Evolutionary conservation across 2,797 vertebrate species (phyloP).

Genomic region (Pseudochirops cupreus): DNA sequence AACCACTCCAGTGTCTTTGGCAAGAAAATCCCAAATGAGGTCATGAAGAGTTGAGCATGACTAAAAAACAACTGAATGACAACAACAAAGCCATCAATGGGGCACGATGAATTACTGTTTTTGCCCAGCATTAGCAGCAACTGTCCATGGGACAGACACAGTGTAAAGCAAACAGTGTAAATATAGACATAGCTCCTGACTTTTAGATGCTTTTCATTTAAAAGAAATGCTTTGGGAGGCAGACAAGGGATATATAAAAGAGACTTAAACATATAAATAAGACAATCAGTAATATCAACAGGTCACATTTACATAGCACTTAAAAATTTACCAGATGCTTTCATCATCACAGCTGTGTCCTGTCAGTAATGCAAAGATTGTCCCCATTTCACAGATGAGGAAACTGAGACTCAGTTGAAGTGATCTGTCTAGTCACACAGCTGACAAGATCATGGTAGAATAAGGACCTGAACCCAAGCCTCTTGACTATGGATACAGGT

Average conservation of each 20-base stretch:
- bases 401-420: not conserved
- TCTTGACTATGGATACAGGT: not conserved
- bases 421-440: not conserved
- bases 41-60: too few species aligned
- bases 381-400: not conserved
- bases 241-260: not conserved
- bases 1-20: not conserved
- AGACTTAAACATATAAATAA: not conserved
- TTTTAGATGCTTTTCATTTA: not conserved
- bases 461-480: not conserved
- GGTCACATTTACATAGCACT: not conserved
- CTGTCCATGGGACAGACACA: too few species aligned
- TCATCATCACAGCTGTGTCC: not conserved
- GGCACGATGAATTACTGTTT: not conserved
- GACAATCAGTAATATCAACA: not conserved
- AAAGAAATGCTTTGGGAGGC: not conserved
- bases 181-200: not conserved
- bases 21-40: too few species aligned
- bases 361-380: not conserved
- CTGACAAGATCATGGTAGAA: not conserved
- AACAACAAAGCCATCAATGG: not conserved
- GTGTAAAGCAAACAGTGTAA: too few species aligned
- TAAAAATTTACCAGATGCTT: not conserved
- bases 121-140: not conserved
- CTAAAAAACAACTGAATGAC: too few species aligned